Percentiles rank a stretch among this genome's conserved stretches.
Evolutionary conservation across 37 sponge, comb jelly and placozoan genomes (phyloP).

Genomic region (Ephydatia muelleri): DNA sequence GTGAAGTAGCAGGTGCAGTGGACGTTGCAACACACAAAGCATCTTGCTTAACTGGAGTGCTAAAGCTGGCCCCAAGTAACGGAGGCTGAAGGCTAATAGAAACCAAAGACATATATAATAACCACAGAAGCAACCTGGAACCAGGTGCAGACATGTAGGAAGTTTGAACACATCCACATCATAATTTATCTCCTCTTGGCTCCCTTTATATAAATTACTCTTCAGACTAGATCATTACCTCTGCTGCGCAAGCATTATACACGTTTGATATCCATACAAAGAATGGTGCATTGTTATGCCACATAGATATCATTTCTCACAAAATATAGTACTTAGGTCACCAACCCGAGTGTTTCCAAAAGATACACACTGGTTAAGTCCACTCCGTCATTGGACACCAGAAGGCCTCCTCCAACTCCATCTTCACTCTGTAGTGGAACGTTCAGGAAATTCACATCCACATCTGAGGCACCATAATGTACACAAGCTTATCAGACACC

Average conservation of each 20-base stretch:
- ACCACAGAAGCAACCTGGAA: too few relatives aligned
- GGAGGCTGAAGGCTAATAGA: constrained; percentile 26
- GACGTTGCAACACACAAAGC: background rate
- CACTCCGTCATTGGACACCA: constrained; percentile 25
- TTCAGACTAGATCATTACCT: too few relatives aligned
- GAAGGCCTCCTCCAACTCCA: constrained; percentile 22
- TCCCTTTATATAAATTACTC: too few relatives aligned
- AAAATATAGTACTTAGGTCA: background rate
- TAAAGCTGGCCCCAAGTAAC: background rate
- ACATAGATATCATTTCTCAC: background rate
- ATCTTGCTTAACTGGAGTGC: background rate
- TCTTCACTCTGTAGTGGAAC: constrained; percentile 11
- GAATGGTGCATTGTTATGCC: too few relatives aligned
- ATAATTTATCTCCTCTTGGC: too few relatives aligned
- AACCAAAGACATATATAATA: background rate
- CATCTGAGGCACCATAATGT: background rate
- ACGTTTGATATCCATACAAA: too few relatives aligned
- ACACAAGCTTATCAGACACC: background rate
- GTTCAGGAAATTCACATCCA: background rate
- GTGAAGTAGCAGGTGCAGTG: background rate
- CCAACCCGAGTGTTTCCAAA: constrained; percentile 61
- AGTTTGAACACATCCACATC: too few relatives aligned
- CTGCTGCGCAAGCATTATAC: too few relatives aligned
- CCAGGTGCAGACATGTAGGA: too few relatives aligned
- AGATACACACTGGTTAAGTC: constrained; percentile 69